Evolutionary conservation across 2,113 vertebrate genomes (phyloP), one percentile per base, ranked within the genome.

Genomic region (Notiomystis cincta): DNA sequence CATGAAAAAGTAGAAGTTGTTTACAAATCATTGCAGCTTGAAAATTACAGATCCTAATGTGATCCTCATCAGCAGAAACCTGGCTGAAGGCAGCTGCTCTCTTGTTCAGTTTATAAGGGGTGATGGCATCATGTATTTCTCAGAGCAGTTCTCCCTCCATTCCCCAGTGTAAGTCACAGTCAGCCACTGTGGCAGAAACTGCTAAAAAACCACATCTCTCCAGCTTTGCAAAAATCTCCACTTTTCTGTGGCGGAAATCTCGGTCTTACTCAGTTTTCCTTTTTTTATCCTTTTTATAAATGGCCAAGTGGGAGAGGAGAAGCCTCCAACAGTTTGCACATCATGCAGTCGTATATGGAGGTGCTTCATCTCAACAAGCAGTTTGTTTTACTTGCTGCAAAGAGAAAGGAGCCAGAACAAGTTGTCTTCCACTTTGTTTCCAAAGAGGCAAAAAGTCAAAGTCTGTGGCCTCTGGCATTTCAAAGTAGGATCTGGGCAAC

Each of bases 401-500:
- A 77, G 83, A 79, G 71, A 76, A 87, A 93, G 86, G n/a, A 94
- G 90, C 50, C 87, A 73, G 77, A 87, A 93, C 69, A 95, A 95
- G 85, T 95, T 88, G 89, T 73, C 92, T 97, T 97, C 93, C 94
- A 69, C 80, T 96, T 76, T 60, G 85, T 37, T 93, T 97, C 95
- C 94, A 92, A 77, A 65, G 45, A 79, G 28, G 44, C 67, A 78
- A 71, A 70, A 90, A 87, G 76, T 95, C 95, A 82, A 53, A 61
- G 33, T 77, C 82, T 89, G 22, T 50, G 84, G 89, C 95, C 97
- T 92, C 67, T 82, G 89, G 89, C 75, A 75, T 86, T 95, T 98
- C 98, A 99, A 93, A 99, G 98, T 4, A 99, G 98, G 90, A 99
- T 99, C 98, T 99, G 99, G 90, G 99, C 99, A 94, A 99, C 99